Evolutionary conservation across 1,140 invertebrate genomes (phyloP), one percentile per base, ranked within the genome.

Genomic region (Sycobia sp.): DNA sequence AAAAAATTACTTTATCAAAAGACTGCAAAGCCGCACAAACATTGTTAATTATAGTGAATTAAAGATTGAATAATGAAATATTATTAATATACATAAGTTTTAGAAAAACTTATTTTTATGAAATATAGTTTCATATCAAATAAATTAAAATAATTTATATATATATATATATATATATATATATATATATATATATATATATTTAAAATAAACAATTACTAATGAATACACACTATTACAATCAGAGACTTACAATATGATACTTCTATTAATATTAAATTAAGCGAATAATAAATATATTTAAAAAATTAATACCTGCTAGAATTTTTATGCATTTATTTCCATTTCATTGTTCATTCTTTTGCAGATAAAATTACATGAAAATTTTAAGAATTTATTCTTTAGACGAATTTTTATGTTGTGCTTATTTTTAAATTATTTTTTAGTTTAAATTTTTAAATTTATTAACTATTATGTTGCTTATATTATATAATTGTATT

Each of bases 61-160:
- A 13, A 32, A 34, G 25, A 59, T 10, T 60, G 58, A 60, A 60
- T 60, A 61, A 61, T 53, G 58, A 61, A 1, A n/a, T 29, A 20
- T 32, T 7, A 54, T 54, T 5, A 4, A 47, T n/a, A n/a, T n/a
- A n/a, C n/a, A n/a, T n/a, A n/a, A n/a, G n/a, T n/a, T n/a, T n/a
- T n/a, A n/a, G n/a, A n/a, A n/a, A n/a, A n/a, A n/a, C n/a, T n/a
- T n/a, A n/a, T n/a, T n/a, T n/a, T n/a, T n/a, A n/a, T n/a, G n/a
- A n/a, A n/a, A n/a, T n/a, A n/a, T n/a, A n/a, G n/a, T n/a, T n/a
- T n/a, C n/a, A n/a, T n/a, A n/a, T n/a, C n/a, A n/a, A n/a, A n/a
- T n/a, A n/a, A n/a, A n/a, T n/a, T n/a, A n/a, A n/a, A n/a, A n/a
- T n/a, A n/a, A n/a, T n/a, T n/a, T n/a, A n/a, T n/a, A n/a, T n/a